phyloP scores from a whole-genome alignment of 2,113 vertebrate genomes.

The Siphamia tubifer region DNA sequence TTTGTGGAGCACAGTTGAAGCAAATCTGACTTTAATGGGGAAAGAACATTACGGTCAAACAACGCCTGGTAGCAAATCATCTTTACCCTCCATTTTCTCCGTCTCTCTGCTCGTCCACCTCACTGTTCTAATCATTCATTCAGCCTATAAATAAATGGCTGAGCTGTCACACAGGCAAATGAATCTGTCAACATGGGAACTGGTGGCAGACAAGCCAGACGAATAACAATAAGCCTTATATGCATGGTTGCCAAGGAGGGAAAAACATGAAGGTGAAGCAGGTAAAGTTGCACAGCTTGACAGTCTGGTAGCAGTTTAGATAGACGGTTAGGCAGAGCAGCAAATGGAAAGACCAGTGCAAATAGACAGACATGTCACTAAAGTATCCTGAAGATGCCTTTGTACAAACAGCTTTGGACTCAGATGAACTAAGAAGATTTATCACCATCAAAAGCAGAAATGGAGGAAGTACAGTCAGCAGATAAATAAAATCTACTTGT shows the following conservation, averaged over 20 bases:
- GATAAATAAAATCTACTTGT: no score
- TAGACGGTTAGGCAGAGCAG: background rate
- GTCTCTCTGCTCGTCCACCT: background rate
- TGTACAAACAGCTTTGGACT: background rate
- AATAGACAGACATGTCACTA: background rate
- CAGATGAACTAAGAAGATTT: background rate
- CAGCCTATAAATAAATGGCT: constrained; percentile 66
- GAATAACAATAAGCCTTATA: constrained; percentile 38
- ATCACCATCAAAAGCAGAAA: no score
- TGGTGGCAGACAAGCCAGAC: background rate
- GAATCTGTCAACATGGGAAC: constrained; percentile 18
- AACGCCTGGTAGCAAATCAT: constrained; percentile 27
- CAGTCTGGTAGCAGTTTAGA: background rate
- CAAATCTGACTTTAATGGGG: constrained; percentile 55
- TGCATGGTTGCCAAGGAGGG: background rate
- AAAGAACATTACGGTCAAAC: constrained; percentile 33
- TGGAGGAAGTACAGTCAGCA: no score
- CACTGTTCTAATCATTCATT: constrained; percentile 40
- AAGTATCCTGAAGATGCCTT: background rate
- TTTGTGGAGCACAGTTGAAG: constrained; percentile 15
- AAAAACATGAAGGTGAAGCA: background rate
- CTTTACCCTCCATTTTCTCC: background rate
- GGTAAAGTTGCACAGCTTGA: constrained; percentile 10
- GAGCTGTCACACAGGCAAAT: constrained; percentile 46
- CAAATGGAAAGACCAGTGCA: background rate